phyloP scores from a whole-genome alignment of 2,113 vertebrate genomes.

The Oenanthe melanoleuca region DNA sequence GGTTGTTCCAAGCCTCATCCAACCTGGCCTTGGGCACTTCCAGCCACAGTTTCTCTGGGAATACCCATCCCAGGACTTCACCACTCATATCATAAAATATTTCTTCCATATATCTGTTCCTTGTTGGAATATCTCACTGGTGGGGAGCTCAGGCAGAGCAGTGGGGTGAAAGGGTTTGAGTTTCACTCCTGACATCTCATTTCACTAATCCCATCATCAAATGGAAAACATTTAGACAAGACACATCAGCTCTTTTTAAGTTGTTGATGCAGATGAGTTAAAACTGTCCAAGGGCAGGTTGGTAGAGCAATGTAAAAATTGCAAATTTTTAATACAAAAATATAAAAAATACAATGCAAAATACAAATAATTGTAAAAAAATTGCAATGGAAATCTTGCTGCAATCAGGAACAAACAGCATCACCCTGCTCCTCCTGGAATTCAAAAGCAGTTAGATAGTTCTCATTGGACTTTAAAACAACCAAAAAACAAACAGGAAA shows the following conservation, averaged over 20 bases:
- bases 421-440: background rate
- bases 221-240: background rate
- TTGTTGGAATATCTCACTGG: background rate
- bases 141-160: background rate
- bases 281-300: background rate
- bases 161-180: rapidly evolving
- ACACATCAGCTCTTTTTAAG: background rate
- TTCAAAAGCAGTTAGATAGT: background rate
- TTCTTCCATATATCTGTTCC: background rate
- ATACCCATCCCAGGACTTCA: rapidly evolving
- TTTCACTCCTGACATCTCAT: background rate
- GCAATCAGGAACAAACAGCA: background rate
- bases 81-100: rapidly evolving
- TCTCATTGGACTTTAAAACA: too few relatives aligned
- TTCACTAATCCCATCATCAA: background rate
- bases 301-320: too few relatives aligned
- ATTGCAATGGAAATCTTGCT: background rate
- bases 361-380: too few relatives aligned
- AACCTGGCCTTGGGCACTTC: background rate
- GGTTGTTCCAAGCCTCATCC: background rate
- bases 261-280: background rate
- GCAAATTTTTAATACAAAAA: too few relatives aligned
- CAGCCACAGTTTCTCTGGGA: background rate
- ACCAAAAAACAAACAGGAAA: background rate
- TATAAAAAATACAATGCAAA: too few relatives aligned